A percentile compares a stretch with the other conserved stretches of the same genome.
phyloP scores from a whole-genome alignment of 2,113 vertebrate species.

The Entelurus aequoreus region DNA sequence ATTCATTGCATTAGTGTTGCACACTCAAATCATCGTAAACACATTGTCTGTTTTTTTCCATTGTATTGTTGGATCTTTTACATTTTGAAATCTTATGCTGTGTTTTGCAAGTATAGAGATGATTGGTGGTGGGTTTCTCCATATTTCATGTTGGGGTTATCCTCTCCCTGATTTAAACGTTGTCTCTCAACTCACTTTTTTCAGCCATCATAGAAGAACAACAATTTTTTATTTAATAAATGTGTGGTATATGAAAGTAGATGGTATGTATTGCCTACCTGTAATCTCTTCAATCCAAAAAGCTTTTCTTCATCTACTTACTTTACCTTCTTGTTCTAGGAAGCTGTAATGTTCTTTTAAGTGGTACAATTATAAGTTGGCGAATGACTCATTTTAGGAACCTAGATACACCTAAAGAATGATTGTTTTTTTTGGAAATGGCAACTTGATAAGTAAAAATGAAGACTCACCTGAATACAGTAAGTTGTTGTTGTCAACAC shows the following conservation, averaged over 20 bases:
- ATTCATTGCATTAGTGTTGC: too few relatives aligned
- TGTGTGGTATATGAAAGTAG: conserved; percentile 70
- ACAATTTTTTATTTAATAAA: background rate
- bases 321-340: background rate
- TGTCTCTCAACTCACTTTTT: conserved; percentile 10
- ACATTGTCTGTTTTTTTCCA: conserved; percentile 2
- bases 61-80: background rate
- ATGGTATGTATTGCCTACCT: conserved; percentile 36
- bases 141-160: background rate
- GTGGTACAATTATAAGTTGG: too few relatives aligned
- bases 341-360: background rate
- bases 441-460: too few relatives aligned
- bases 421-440: too few relatives aligned
- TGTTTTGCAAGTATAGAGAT: background rate
- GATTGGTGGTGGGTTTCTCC: conserved; percentile 21
- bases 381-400: too few relatives aligned
- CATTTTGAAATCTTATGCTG: background rate
- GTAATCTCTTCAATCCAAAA: background rate
- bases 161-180: conserved; percentile 5
- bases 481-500: too few relatives aligned
- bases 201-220: conserved; percentile 56
- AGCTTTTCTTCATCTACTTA: too few relatives aligned
- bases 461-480: too few relatives aligned
- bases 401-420: too few relatives aligned
- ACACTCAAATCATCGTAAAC: too few relatives aligned